phyloP scores from a whole-genome alignment of 2,888 invertebrate species.

The Tholera decimalis region DNA sequence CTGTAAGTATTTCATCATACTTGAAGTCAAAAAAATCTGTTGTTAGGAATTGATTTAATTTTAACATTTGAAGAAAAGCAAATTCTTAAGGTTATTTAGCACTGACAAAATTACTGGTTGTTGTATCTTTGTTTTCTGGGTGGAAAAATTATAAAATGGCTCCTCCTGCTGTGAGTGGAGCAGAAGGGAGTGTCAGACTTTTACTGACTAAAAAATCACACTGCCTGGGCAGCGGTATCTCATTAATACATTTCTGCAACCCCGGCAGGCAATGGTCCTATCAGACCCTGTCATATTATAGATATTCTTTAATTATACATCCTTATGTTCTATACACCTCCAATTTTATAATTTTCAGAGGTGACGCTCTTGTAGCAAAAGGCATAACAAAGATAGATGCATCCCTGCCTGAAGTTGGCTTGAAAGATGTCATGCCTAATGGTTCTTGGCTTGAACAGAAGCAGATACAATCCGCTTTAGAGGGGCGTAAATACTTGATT shows the following conservation, averaged over 20 bases:
- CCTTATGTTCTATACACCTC: too few species aligned
- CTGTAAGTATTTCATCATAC: background rate
- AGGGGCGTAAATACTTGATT: constrained; percentile 88
- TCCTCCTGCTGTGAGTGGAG: too few species aligned
- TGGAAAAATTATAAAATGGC: too few species aligned
- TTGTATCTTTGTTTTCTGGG: background rate
- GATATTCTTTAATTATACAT: background rate
- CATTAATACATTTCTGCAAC: too few species aligned
- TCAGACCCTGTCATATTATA: too few species aligned
- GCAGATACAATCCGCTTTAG: constrained; percentile 91
- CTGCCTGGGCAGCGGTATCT: too few species aligned
- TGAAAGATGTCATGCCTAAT: constrained; percentile 90
- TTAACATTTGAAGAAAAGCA: background rate
- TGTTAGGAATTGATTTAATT: background rate
- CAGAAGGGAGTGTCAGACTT: too few species aligned
- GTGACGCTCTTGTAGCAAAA: constrained; percentile 80
- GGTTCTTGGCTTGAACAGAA: constrained; percentile 92
- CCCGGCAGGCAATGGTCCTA: too few species aligned
- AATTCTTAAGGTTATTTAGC: background rate
- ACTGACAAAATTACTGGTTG: background rate
- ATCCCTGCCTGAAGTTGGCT: constrained; percentile 88
- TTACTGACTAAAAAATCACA: too few species aligned
- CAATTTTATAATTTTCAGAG: constrained; percentile 77
- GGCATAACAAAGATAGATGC: constrained; percentile 84
- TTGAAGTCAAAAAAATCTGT: too few species aligned